Evolutionary conservation across 2,797 vertebrate genomes (phyloP).

Genomic region (Aselliscus stoliczkanus): DNA sequence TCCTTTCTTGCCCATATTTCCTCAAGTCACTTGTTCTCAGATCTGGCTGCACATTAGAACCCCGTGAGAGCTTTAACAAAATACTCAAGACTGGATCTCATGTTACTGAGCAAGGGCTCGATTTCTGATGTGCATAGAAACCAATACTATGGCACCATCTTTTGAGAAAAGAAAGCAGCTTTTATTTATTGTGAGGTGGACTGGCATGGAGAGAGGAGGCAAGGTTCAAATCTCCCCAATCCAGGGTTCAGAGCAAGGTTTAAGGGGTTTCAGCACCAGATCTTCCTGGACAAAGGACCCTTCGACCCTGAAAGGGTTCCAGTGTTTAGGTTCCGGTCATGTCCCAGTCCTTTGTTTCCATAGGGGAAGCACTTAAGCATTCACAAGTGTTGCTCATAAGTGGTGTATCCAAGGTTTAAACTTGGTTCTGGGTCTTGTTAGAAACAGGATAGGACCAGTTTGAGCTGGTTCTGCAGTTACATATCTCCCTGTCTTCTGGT

Average conservation of each 20-base stretch:
- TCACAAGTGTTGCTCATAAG: background rate
- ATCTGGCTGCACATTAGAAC: background rate
- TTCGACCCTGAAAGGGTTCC: background rate
- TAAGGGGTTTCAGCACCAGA: background rate
- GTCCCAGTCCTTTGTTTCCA: background rate
- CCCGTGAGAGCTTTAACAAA: background rate
- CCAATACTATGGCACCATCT: background rate
- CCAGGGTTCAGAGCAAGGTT: background rate
- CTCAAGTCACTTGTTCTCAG: background rate
- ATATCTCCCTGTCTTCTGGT: background rate
- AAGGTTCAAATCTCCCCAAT: background rate
- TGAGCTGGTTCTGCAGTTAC: background rate
- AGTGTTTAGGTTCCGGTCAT: background rate
- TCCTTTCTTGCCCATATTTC: background rate
- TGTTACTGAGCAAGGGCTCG: background rate
- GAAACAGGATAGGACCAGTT: background rate
- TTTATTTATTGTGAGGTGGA: background rate
- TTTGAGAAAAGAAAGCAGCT: background rate
- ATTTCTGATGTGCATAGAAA: background rate
- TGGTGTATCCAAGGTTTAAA: background rate
- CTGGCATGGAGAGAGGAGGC: background rate
- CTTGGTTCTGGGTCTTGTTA: background rate
- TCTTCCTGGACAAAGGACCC: background rate
- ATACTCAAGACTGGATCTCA: background rate
- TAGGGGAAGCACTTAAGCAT: background rate